phyloP scores from a whole-genome alignment of 1,140 invertebrate genomes.

The Drosophila repleta region DNA sequence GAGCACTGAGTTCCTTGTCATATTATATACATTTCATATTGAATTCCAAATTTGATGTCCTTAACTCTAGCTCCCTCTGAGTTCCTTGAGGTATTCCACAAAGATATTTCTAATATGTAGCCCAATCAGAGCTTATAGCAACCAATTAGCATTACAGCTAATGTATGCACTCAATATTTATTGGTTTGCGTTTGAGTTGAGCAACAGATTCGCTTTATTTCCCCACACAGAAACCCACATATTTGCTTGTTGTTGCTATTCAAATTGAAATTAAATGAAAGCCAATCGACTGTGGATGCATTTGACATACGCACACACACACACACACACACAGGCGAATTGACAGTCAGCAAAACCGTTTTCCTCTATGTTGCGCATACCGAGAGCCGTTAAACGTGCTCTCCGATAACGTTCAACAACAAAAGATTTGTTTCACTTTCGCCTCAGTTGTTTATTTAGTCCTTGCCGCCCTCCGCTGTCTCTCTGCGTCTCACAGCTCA shows the following conservation, averaged over 20 bases:
- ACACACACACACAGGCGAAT: neutral
- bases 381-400: constrained; percentile 25
- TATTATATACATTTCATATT: too few relatives aligned
- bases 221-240: neutral
- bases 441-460: constrained; percentile 40
- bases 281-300: constrained; percentile 60
- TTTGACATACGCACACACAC: constrained; percentile 24
- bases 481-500: neutral
- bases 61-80: too few relatives aligned
- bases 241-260: neutral
- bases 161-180: too few relatives aligned
- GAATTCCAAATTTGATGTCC: too few relatives aligned
- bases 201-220: too few relatives aligned
- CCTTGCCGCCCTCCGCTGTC: constrained; percentile 5
- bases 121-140: too few relatives aligned
- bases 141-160: too few relatives aligned
- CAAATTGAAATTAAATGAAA: constrained; percentile 25
- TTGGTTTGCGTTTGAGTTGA: too few relatives aligned
- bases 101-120: too few relatives aligned
- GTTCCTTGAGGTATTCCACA: too few relatives aligned
- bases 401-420: constrained; percentile 6
- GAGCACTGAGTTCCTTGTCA: too few relatives aligned
- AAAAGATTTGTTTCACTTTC: constrained; percentile 70
- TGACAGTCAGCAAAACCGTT: neutral
- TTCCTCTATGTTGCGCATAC: constrained; percentile 39